These are phyloP conservation scores for Myotis yumanensis DNA, from an alignment of 2,113 vertebrate genomes.

Conservation along the genomic window DNA sequence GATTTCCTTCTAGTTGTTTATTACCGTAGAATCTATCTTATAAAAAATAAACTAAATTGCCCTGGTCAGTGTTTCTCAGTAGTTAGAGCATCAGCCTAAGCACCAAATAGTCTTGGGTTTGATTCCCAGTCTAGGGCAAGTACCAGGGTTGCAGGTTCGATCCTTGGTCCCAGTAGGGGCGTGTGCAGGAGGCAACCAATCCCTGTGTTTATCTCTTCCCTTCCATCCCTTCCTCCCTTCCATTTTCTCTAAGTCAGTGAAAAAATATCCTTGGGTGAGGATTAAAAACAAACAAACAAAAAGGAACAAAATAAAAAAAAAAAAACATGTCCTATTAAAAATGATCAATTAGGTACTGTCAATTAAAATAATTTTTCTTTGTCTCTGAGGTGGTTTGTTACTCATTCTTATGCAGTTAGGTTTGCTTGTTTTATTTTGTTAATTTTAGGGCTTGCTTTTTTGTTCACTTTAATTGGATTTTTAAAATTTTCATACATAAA, in stretches of 20 bases:
- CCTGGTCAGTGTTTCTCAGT: no score
- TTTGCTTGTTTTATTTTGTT: background rate
- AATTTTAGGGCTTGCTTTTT: background rate
- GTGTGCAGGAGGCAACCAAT: no score
- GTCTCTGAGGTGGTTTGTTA: background rate
- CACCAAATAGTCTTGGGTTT: no score
- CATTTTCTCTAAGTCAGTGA: no score
- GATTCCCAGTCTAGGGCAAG: no score
- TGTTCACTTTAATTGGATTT: background rate
- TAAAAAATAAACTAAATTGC: background rate
- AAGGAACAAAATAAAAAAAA: background rate
- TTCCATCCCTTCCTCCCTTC: no score
- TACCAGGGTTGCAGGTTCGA: no score
- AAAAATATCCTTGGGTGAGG: no score
- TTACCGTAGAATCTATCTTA: background rate
- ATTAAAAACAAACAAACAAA: background rate
- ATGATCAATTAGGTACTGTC: background rate
- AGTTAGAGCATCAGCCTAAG: no score
- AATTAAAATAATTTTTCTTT: background rate
- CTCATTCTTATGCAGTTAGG: background rate
- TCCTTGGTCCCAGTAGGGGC: no score
- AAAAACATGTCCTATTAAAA: background rate
- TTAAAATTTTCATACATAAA: background rate
- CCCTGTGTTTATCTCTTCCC: no score
- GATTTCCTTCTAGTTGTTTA: background rate